Evolutionary conservation across 1,140 invertebrate genomes (phyloP), one percentile per base, ranked within the genome.

Genomic region (Episyrphus balteatus): DNA sequence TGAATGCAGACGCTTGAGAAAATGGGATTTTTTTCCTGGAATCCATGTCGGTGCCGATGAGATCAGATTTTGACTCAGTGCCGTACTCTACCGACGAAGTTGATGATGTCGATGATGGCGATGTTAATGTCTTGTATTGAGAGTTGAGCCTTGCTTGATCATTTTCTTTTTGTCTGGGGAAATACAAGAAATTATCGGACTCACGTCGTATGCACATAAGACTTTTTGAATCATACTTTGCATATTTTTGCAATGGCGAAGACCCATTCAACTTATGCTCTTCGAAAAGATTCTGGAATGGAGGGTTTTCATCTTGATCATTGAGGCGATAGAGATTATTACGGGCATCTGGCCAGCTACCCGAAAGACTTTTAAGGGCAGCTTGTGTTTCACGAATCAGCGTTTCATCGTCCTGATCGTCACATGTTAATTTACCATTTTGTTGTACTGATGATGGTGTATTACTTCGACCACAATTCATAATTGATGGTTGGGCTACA

Each of bases 311-410:
- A 45, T 80, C 80, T 34, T 77, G 75, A 49, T 78, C 79, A n/a
- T 77, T 75, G 33, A 75, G 68, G 19, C 76, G 76, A 51, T 83
- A 83, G 13, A 76, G 63, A 14, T 76, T 77, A 12, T 76, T 74
- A 15, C 79, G 68, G 1, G 81, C 81, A 33, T 73, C 70, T 1
- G 80, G 76, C 84, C 86, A 88, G 58, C 79, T 86, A 5, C 85
- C 86, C 0, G 86, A 88, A 1, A 92, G 68, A 57, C 82, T 87
- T 58, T 86, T 86, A 33, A 92, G 65, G 0, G 86, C 86, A 3
- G 84, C 85, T 61, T 92, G 87, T 1, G 88, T 89, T 67, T 92
- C 88, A 39, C 84, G 72, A 46, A 92, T 88, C 8, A 87, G 70
- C 2, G 80, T 83, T 62, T 87, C 84, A 52, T 90, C 84, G 53